These are phyloP conservation scores for Philaenus spumarius DNA, from an alignment of 1,140 invertebrate genomes.

Conservation along the genomic window DNA sequence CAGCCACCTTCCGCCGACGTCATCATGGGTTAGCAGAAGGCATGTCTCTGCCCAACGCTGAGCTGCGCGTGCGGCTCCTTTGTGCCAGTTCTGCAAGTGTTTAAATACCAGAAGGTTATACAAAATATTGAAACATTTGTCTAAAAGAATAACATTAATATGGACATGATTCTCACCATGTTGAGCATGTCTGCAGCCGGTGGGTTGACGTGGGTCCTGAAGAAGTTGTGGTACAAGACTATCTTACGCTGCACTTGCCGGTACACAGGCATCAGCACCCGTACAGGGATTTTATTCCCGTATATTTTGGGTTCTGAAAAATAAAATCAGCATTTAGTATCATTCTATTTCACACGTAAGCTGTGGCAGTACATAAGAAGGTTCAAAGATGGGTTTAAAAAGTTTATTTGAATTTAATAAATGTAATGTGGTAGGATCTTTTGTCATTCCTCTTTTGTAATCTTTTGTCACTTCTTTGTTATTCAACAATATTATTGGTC, in stretches of 20 bases:
- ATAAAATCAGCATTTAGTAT: background rate
- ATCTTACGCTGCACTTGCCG: slow-evolving; percentile 60
- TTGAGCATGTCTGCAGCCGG: slow-evolving; percentile 70
- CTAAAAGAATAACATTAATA: background rate
- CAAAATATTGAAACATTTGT: slow-evolving; percentile 15
- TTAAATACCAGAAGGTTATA: background rate
- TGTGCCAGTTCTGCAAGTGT: slow-evolving; percentile 60
- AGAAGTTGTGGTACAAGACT: slow-evolving; percentile 68
- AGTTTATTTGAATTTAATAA: background rate
- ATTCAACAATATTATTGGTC: too few species aligned
- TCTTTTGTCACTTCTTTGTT: too few species aligned
- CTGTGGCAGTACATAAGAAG: too few species aligned
- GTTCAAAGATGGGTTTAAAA: too few species aligned
- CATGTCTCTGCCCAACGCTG: slow-evolving; percentile 69
- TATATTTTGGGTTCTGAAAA: slow-evolving; percentile 45
- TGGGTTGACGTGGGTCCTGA: slow-evolving; percentile 63
- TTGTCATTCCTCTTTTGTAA: too few species aligned
- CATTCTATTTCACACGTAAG: too few species aligned
- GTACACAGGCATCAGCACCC: slow-evolving; percentile 48
- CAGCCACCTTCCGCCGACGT: slow-evolving; percentile 53
- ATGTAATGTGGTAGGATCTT: background rate
- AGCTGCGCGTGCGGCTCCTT: slow-evolving; percentile 56
- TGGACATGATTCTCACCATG: slow-evolving; percentile 53
- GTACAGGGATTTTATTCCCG: slow-evolving; percentile 53
- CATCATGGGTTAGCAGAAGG: slow-evolving; percentile 61